Evolutionary conservation across 2,888 invertebrate species (phyloP).

Genomic region (Stenodera caucasica): DNA sequence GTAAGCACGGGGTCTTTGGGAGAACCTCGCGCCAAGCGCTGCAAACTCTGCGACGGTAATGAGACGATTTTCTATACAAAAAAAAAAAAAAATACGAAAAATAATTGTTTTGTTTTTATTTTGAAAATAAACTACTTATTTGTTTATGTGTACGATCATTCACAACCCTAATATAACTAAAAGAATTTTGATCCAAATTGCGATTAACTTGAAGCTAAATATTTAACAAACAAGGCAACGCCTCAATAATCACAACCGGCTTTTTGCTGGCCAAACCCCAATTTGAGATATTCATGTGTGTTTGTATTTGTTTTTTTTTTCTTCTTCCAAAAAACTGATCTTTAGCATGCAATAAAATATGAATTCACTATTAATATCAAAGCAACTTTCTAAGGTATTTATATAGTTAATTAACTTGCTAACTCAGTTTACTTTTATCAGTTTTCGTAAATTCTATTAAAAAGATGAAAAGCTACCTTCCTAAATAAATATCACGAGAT

Average conservation of each 20-base stretch:
- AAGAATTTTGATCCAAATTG: constrained; percentile 4
- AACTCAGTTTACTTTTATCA: too few species aligned
- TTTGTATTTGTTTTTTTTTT: not conserved
- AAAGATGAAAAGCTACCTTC: too few species aligned
- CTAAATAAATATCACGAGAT: too few species aligned
- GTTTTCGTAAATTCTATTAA: not conserved
- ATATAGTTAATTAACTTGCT: too few species aligned
- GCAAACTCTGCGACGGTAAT: constrained; percentile 88
- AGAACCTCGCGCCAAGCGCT: constrained; percentile 87
- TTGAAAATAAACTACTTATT: constrained; percentile 19
- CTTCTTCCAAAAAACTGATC: not conserved
- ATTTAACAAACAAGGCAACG: constrained; percentile 26
- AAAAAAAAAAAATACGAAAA: not conserved
- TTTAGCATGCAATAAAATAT: not conserved
- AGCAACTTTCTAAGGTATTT: too few species aligned
- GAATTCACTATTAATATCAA: too few species aligned
- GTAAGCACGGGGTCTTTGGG: constrained; percentile 66
- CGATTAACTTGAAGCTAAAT: constrained; percentile 25
- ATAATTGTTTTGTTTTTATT: not conserved
- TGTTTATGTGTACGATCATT: constrained; percentile 9
- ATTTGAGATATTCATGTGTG: not conserved
- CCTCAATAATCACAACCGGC: constrained; percentile 10
- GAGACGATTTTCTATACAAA: constrained; percentile 9
- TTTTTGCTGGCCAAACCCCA: not conserved
- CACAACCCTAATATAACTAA: not conserved